Evolutionary conservation across 2,797 vertebrate species (phyloP).

Genomic region (Cyclura pinguis): DNA sequence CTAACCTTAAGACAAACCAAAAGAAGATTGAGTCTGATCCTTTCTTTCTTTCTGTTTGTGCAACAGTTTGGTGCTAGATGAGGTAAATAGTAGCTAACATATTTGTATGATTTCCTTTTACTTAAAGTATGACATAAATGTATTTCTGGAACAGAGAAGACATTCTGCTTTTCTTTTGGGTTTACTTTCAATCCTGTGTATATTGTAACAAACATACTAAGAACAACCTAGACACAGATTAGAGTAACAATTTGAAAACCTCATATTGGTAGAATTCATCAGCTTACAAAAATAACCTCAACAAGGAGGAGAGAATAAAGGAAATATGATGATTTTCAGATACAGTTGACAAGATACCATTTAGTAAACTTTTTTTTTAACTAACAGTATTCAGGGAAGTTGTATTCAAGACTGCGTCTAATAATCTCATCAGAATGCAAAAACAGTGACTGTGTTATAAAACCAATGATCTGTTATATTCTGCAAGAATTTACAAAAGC

Average conservation of each 20-base stretch:
- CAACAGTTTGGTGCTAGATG: not conserved
- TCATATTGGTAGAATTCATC: conserved; percentile 77
- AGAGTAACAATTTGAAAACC: conserved; percentile 74
- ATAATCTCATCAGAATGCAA: conserved; percentile 93
- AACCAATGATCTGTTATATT: conserved; percentile 93
- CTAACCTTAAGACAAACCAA: not conserved
- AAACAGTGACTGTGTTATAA: conserved; percentile 92
- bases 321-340: conserved; percentile 87
- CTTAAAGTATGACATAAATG: conserved; percentile 52
- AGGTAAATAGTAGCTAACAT: conserved; percentile 15
- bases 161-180: conserved; percentile 45
- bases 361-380: conserved; percentile 89
- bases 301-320: conserved; percentile 78
- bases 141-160: conserved; percentile 37
- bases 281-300: conserved; percentile 75
- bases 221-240: conserved; percentile 63
- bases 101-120: conserved; percentile 49
- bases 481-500: conserved; percentile 92
- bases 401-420: conserved; percentile 88
- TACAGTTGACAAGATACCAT: conserved; percentile 90
- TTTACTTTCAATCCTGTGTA: conserved; percentile 1
- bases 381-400: conserved; percentile 85
- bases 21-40: not conserved
- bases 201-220: conserved; percentile 66
- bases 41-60: not conserved